These are phyloP conservation scores for Puffinus mauretanicus DNA, from an alignment of 2,113 vertebrate species.

Conservation along the genomic window DNA sequence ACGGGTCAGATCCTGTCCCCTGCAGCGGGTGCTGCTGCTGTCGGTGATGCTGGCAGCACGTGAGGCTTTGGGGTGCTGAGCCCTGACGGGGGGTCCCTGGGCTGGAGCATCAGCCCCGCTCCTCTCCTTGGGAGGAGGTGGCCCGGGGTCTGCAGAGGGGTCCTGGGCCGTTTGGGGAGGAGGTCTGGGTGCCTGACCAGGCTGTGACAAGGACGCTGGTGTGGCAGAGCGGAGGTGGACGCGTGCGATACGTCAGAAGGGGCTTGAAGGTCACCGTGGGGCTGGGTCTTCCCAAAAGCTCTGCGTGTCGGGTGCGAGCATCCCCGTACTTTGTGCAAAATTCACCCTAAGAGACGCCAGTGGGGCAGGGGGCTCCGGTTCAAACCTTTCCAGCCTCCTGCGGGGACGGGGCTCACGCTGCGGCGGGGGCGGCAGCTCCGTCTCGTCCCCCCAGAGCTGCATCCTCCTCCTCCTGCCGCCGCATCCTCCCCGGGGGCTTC, in stretches of 20 bases:
- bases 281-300: background rate
- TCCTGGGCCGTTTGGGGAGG: background rate
- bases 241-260: accelerated
- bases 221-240: background rate
- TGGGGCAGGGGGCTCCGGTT: background rate
- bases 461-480: background rate
- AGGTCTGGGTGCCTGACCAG: background rate
- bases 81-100: background rate
- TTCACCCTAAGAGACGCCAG: accelerated
- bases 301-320: accelerated
- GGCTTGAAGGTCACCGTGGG: background rate
- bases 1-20: no score
- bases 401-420: accelerated
- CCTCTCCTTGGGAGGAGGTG: background rate
- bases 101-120: background rate
- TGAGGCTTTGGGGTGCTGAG: background rate
- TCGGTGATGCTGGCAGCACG: accelerated
- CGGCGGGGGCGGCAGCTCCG: background rate
- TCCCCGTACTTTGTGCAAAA: background rate
- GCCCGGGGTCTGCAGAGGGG: background rate
- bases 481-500: background rate
- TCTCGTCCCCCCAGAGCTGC: background rate
- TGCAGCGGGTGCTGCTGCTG: background rate
- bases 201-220: accelerated
- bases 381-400: background rate